Base-by-base conservation (phyloP, 2,113 vertebrate genomes). In the Lagopus leucura region DNA sequence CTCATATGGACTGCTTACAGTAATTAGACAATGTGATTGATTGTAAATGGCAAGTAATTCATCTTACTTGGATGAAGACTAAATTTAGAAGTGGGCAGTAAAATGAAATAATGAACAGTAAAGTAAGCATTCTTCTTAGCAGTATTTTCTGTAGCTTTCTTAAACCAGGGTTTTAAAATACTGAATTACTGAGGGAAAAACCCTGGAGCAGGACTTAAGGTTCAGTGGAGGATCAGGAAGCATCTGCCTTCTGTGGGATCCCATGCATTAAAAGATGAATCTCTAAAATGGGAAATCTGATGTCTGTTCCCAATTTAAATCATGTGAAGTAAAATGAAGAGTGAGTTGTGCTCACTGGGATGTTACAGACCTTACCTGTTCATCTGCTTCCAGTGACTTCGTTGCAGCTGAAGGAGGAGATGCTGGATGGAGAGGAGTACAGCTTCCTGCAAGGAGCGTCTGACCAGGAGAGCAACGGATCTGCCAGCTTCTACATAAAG, bases 401-500 rank as follows among this genome's bases (percentile, higher is more conserved):
- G 4, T 95, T 99, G 96, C 98, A 99, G 92, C 98, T 99, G 96
- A 99, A 99, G 96, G 99, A 99, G 93, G 99, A 99, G 94, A 80
- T 98, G 64, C 95, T 99, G 6, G 99, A 99, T 90, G 98, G 98
- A 79, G 99, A 99, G 38, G 99, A 99, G 85, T 99, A 99, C 76
- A 98, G 96, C 95, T 99, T 99, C 97, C 98, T 99, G 40, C 99
- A 99, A 95, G 99, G 98, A 97, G 98, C 98, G 5, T 99, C 99
- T 1, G 99, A 99, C 97, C 99, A 99, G 97, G 99, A 99, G 82
- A 99, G 99, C 98, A 99, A 99, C 11, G 99, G 99, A 94, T 99
- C 99, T 17, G 99, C 99, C 97, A 98, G 98, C 98, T 99, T 99
- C 97, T 99, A 99, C 98, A 99, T 99, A 97, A 99, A 99, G 97